Percentiles rank a stretch among this genome's conserved stretches.
phyloP scores from a whole-genome alignment of 2,797 vertebrate species.

The Phalloptychus januarius region DNA sequence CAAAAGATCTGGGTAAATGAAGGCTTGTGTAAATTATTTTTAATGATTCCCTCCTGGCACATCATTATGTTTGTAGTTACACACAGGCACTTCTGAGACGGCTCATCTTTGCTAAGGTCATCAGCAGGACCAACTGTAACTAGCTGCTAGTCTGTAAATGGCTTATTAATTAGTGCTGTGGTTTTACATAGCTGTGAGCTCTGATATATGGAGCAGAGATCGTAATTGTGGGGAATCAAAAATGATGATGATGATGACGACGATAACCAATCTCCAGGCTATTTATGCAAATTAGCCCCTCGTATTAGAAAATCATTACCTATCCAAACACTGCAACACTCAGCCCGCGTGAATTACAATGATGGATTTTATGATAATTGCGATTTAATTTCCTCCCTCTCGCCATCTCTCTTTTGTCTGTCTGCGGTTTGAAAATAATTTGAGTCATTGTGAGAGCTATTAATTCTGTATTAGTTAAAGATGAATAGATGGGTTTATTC shows the following conservation, averaged over 20 bases:
- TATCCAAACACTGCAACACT: constrained; percentile 99
- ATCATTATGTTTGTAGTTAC: constrained; percentile 99
- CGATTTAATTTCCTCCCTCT: constrained; percentile 90
- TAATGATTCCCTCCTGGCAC: constrained; percentile 99
- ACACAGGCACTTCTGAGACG: constrained; percentile 98
- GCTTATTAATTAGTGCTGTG: constrained; percentile 99
- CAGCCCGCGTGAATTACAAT: constrained; percentile 95
- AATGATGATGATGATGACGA: constrained; percentile 83
- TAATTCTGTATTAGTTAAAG: constrained; percentile 97
- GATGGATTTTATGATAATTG: constrained; percentile 99
- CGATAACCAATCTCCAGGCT: constrained; percentile 99
- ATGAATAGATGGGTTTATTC: constrained; percentile 84
- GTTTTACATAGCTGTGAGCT: constrained; percentile 99
- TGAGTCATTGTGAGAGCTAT: constrained; percentile 90
- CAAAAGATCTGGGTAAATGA: constrained; percentile 99
- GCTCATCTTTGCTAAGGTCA: constrained; percentile 97
- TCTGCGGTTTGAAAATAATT: constrained; percentile 90
- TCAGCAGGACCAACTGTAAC: constrained; percentile 94
- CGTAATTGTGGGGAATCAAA: constrained; percentile 97
- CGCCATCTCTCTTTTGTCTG: constrained; percentile 74
- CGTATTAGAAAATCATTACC: constrained; percentile 99
- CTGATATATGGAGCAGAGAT: constrained; percentile 98
- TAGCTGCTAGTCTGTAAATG: constrained; percentile 98
- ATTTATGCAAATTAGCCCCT: constrained; percentile 98
- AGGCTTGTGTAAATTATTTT: constrained; percentile 99